Percentiles rank a stretch among this genome's conserved stretches.
phyloP scores from a whole-genome alignment of 1,140 invertebrate genomes.

The Phthorimaea operculella region DNA sequence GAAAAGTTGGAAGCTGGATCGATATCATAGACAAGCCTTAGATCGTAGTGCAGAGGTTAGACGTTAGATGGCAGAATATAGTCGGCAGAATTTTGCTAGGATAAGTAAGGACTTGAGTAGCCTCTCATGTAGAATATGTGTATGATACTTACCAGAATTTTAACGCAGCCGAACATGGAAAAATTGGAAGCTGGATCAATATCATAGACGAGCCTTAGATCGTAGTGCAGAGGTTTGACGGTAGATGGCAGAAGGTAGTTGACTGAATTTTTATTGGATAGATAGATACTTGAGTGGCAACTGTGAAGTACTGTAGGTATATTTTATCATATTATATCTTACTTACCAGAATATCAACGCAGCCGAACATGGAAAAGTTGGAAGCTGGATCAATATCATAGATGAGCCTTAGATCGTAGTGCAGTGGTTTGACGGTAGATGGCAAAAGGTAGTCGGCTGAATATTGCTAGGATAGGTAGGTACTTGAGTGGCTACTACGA shows the following conservation, averaged over 20 bases:
- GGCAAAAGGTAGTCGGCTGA: conserved; percentile 62
- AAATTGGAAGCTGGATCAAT: conserved; percentile 70
- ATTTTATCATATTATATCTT: too few species aligned
- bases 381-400: conserved; percentile 69
- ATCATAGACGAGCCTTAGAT: conserved; percentile 70
- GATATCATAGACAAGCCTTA: conserved; percentile 71
- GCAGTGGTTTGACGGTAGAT: conserved; percentile 70
- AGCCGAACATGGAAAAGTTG: too few species aligned
- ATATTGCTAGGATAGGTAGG: background rate
- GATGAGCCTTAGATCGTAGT: conserved; percentile 74
- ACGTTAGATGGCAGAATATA: conserved; percentile 72
- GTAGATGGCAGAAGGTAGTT: conserved; percentile 73
- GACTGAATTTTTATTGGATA: too few species aligned
- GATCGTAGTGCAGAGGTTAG: conserved; percentile 74
- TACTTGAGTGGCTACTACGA: too few species aligned
- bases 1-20: too few species aligned
- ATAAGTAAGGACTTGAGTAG: background rate
- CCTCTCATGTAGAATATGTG: too few species aligned
- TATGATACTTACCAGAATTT: conserved; percentile 70
- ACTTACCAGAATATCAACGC: too few species aligned
- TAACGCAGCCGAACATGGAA: conserved; percentile 70
- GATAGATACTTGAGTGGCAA: too few species aligned
- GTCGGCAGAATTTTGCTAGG: background rate
- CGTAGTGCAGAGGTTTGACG: conserved; percentile 76
- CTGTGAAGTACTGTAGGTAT: too few species aligned